phyloP scores from a whole-genome alignment of 2,888 invertebrate genomes.

The Caenorhabditis wallacei region DNA sequence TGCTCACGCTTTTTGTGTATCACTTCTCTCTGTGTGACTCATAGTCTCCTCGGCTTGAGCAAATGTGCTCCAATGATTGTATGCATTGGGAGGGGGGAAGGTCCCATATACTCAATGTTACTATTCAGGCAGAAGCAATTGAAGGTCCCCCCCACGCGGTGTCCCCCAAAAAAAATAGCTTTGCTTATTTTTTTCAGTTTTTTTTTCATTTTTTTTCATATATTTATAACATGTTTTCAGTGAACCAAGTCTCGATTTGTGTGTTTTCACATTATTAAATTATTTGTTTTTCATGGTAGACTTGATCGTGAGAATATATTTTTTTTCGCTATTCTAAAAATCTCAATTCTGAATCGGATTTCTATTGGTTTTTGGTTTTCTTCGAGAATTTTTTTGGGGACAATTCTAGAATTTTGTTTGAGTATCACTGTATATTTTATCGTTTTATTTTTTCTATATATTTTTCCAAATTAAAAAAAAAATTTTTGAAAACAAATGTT shows the following conservation, averaged over 20 bases:
- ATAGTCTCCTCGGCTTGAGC: constrained; percentile 42
- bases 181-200: constrained; percentile 16
- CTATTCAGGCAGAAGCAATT: constrained; percentile 61
- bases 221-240: background rate
- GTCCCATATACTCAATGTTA: constrained; percentile 34
- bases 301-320: too few relatives aligned
- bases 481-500: background rate
- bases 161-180: too few relatives aligned
- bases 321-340: too few relatives aligned
- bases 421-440: too few relatives aligned
- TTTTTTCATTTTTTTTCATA: background rate
- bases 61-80: constrained; percentile 51
- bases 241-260: background rate
- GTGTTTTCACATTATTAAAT: background rate
- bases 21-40: constrained; percentile 49
- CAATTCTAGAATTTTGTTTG: too few relatives aligned
- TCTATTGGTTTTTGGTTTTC: too few relatives aligned
- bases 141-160: constrained; percentile 30
- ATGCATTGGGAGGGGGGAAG: constrained; percentile 8
- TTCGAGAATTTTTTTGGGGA: too few relatives aligned
- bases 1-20: constrained; percentile 48
- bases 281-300: background rate
- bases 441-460: too few relatives aligned
- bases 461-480: too few relatives aligned
- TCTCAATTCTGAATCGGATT: too few relatives aligned